Percentiles rank a stretch among this genome's conserved stretches.
These are phyloP conservation scores for Kryphioiulus occultus DNA, from an alignment of 2,888 invertebrate genomes.

Conservation along the genomic window DNA sequence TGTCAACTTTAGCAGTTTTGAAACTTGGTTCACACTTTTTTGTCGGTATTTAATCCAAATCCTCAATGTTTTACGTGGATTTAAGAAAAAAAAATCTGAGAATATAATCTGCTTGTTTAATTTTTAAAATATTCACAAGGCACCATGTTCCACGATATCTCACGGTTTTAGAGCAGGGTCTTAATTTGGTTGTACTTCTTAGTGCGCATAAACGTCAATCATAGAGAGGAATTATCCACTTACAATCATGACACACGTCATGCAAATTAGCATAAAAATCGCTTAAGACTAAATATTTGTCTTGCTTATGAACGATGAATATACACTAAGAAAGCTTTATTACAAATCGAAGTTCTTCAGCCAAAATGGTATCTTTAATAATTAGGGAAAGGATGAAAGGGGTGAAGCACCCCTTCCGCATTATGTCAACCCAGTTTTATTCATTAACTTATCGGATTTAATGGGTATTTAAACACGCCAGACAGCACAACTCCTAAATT, in stretches of 20 bases:
- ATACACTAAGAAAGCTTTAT: too few species aligned
- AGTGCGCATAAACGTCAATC: not conserved
- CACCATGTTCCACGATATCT: not conserved
- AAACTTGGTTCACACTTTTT: not conserved
- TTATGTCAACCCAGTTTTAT: not conserved
- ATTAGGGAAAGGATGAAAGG: not conserved
- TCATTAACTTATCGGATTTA: conserved; percentile 1
- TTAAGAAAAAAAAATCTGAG: not conserved
- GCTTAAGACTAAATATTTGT: too few species aligned
- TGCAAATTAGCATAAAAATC: not conserved
- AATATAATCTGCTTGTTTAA: not conserved
- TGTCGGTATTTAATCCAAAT: not conserved
- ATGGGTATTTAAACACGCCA: conserved; percentile 2
- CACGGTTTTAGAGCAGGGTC: not conserved
- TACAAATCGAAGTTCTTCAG: not conserved
- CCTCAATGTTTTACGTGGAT: not conserved
- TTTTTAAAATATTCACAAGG: not conserved
- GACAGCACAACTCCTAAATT: conserved; percentile 16
- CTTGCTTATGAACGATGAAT: not conserved
- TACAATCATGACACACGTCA: not conserved
- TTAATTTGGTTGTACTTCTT: not conserved
- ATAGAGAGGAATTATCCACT: not conserved
- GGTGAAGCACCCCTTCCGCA: not conserved
- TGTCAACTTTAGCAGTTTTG: not conserved
- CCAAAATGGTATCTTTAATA: not conserved